Conservation (phyloP, 1,140 invertebrate genomes). For the Aphis craccivora region DNA sequence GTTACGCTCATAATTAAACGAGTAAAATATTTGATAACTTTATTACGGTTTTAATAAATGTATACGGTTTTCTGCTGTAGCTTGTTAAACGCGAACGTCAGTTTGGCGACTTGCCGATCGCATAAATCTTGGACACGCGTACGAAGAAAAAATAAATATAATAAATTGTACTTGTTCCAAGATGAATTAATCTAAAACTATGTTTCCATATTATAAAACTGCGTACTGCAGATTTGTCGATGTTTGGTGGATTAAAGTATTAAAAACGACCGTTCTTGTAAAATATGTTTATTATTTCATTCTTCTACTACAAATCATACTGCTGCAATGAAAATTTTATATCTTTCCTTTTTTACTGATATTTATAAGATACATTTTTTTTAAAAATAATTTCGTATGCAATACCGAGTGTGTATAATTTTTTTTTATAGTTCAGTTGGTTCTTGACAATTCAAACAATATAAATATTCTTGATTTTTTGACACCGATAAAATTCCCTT, state of each 20-base stretch:
- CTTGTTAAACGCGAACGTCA: conserved; percentile 42
- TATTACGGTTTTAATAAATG: conserved; percentile 18
- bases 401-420: neutral
- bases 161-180: conserved; percentile 40
- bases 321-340: neutral
- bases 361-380: neutral
- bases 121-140: conserved; percentile 13
- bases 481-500: neutral
- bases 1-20: conserved; percentile 6
- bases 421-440: neutral
- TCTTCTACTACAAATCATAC: neutral
- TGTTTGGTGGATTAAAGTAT: neutral
- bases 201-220: neutral
- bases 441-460: neutral
- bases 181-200: neutral
- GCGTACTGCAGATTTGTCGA: neutral
- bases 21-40: conserved; percentile 7
- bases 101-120: conserved; percentile 27
- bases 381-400: neutral
- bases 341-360: neutral
- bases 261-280: neutral
- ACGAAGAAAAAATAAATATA: neutral
- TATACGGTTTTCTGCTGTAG: neutral
- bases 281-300: conserved; percentile 5
- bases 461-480: conserved; percentile 2